Percentiles rank a stretch among this genome's conserved stretches.
Conservation (phyloP, 2,888 invertebrate species). For the Monoplex corrugatus region DNA sequence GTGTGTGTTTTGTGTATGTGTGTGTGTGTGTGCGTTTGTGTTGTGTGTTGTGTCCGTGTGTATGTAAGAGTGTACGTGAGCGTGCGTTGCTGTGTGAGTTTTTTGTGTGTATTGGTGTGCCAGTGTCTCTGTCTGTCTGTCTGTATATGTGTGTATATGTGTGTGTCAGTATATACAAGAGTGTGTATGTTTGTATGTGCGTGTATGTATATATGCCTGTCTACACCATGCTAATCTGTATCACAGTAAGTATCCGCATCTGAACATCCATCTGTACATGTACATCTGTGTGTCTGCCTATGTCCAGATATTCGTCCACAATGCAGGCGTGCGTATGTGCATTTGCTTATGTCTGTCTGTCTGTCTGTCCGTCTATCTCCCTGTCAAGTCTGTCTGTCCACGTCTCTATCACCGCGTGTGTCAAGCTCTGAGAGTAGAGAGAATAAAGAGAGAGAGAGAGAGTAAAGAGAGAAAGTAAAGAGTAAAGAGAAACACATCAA, state of each 20-base stretch:
- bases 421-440: neutral
- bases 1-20: too few species aligned
- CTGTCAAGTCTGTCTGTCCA: neutral
- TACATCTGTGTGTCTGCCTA: neutral
- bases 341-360: neutral
- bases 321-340: neutral
- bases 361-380: neutral
- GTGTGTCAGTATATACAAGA: neutral
- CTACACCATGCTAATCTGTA: too few species aligned
- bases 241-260: too few species aligned
- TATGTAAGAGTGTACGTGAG: neutral
- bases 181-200: neutral
- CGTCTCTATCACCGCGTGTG: neutral
- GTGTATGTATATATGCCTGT: neutral
- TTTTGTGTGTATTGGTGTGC: neutral
- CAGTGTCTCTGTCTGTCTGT: neutral
- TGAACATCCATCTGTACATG: too few species aligned
- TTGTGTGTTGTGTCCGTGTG: too few species aligned
- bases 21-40: too few species aligned
- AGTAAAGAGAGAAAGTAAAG: neutral
- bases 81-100: neutral
- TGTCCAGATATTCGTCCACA: too few species aligned
- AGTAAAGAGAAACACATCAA: too few species aligned
- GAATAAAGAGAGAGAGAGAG: neutral
- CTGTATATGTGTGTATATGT: neutral